phyloP scores from a whole-genome alignment of 2,113 vertebrate species.

The Syngnathus scovelli region DNA sequence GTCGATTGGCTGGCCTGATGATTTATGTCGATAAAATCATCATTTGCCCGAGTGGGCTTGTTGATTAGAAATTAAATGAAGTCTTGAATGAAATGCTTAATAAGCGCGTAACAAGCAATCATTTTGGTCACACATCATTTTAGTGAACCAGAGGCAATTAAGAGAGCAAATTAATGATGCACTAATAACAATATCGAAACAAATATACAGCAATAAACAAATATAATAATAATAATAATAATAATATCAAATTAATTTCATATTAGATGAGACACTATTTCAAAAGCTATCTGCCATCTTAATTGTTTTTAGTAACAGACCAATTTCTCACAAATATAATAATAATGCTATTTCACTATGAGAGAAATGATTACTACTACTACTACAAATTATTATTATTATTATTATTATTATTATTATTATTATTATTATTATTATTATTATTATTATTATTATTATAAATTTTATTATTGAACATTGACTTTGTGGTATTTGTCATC shows the following conservation, averaged over 20 bases:
- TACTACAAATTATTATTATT: too few relatives aligned
- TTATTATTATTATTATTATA: too few relatives aligned
- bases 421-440: too few relatives aligned
- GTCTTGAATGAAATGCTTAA: slow-evolving; percentile 59
- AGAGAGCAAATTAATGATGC: background rate
- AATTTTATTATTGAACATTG: slow-evolving; percentile 9
- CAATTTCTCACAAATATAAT: background rate
- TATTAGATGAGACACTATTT: too few relatives aligned
- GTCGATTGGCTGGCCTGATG: slow-evolving; percentile 54
- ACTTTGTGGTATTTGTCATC: slow-evolving; percentile 30
- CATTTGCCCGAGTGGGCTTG: slow-evolving; percentile 38
- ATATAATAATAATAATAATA: background rate
- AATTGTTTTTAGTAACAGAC: background rate
- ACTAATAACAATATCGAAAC: background rate
- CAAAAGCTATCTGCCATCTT: background rate
- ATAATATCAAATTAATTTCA: background rate
- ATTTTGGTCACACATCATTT: slow-evolving; percentile 52
- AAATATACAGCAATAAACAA: background rate
- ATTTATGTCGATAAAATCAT: slow-evolving; percentile 50
- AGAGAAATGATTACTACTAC: too few relatives aligned
- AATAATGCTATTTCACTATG: too few relatives aligned
- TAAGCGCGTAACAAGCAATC: slow-evolving; percentile 65
- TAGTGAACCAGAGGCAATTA: background rate
- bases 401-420: too few relatives aligned
- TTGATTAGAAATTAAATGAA: slow-evolving; percentile 54